Conservation (phyloP, 2,888 invertebrate genomes). For the Poecilobothrus nobilitatus region DNA sequence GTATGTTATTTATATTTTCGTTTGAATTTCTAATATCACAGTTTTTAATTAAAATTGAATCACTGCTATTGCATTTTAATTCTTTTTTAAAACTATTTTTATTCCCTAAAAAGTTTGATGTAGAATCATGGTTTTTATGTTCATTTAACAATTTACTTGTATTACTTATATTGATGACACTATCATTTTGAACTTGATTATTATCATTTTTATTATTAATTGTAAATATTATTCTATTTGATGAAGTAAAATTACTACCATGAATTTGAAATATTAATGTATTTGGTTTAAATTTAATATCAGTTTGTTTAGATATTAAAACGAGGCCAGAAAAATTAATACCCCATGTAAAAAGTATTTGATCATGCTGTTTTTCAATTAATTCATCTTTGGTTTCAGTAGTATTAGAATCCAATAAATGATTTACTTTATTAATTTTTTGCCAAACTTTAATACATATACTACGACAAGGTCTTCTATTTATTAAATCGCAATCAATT, state of each 20-base stretch:
- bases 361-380: slow-evolving; percentile 38
- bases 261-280: slow-evolving; percentile 78
- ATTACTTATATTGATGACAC: not conserved
- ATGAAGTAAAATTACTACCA: slow-evolving; percentile 72
- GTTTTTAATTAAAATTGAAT: slow-evolving; percentile 12
- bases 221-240: slow-evolving; percentile 34
- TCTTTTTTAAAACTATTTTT: not conserved
- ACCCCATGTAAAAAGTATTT: slow-evolving; percentile 69
- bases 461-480: slow-evolving; percentile 44
- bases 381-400: slow-evolving; percentile 25
- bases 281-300: slow-evolving; percentile 34
- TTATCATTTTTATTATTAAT: not conserved
- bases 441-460: slow-evolving; percentile 34
- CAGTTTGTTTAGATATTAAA: slow-evolving; percentile 46
- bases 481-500: slow-evolving; percentile 56
- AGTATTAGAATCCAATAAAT: slow-evolving; percentile 12
- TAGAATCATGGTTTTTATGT: slow-evolving; percentile 5
- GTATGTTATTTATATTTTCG: slow-evolving; percentile 23
- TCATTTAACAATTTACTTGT: not conserved
- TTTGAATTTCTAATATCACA: slow-evolving; percentile 17
- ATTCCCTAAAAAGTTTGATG: slow-evolving; percentile 14
- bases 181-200: too few species aligned
- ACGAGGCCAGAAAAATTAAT: slow-evolving; percentile 76
- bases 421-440: not conserved
- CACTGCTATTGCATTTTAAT: not conserved